Percentiles rank a stretch among this genome's conserved stretches.
Evolutionary conservation across 92 coral and sea anemone species (phyloP).

Genomic region (Epizoanthus scotinus): DNA sequence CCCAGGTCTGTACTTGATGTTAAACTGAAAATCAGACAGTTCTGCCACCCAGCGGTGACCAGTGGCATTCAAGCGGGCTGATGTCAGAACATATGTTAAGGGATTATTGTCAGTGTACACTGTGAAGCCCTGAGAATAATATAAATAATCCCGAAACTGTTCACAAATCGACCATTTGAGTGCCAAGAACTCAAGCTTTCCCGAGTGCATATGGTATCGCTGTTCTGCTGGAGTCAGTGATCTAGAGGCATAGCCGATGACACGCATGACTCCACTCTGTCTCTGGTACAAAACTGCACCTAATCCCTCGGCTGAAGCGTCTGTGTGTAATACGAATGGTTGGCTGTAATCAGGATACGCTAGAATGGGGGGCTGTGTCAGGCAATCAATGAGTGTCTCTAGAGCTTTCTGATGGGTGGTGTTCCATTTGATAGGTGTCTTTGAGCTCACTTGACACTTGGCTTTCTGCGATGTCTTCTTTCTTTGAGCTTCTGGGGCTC

Average conservation of each 20-base stretch:
- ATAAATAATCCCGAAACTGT: neutral
- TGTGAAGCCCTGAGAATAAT: no score
- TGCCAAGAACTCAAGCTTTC: no score
- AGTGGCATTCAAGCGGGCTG: no score
- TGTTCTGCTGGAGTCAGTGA: slow-evolving; percentile 8
- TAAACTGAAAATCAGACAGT: no score
- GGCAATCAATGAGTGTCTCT: neutral
- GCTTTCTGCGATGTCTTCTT: neutral
- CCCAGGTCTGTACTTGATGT: no score
- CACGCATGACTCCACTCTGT: slow-evolving; percentile 3
- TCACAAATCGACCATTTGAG: neutral
- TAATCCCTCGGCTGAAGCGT: neutral
- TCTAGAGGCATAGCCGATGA: slow-evolving; percentile 3
- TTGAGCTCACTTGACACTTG: neutral
- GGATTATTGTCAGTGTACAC: no score
- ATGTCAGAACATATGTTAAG: no score
- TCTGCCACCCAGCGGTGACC: no score
- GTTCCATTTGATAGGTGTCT: slow-evolving; percentile 3
- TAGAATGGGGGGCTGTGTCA: slow-evolving; percentile 3
- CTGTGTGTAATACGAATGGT: slow-evolving; percentile 2
- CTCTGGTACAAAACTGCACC: slow-evolving; percentile 10
- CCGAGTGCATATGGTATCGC: slow-evolving; percentile 2
- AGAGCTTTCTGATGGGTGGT: neutral
- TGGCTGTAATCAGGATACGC: neutral
- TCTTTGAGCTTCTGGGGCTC: neutral